Evolutionary conservation across 2,113 vertebrate genomes (phyloP), one percentile per base, ranked within the genome.

Genomic region (Oreochromis niloticus): DNA sequence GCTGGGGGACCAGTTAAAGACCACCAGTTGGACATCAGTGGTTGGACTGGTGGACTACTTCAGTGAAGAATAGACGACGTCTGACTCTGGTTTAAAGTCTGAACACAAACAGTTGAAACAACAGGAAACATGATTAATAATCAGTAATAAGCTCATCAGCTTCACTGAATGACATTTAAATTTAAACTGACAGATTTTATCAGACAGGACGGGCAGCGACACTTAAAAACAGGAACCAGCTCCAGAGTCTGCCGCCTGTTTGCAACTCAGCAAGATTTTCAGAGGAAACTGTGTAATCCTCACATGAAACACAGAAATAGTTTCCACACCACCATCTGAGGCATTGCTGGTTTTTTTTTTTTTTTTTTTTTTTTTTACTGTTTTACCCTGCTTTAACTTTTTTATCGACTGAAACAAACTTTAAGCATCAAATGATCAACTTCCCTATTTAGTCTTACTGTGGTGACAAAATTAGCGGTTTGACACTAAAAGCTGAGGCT

Each of bases 171-270:
- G 63, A 68, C 1, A 71, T 43, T 43, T 24, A 43, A 17, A 46
- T 43, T 0, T 24, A 73, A 46, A 73, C 8, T 22, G 36, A 24
- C 63, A 68, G 36, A 41, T 41, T 41, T 68, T 39, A 41, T 46
- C 39, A 46, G 5, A 46, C 66, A 46, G 22, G 22, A 16, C 0
- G 8, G 27, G 8, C 8, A 46, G 0, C 5, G 8, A 46, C 8
- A 3, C 66, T 73, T 68, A 0, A 73, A 71, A 73, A 73, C 39
- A 73, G 66, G 66, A 73, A 73, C 22, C 11, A 39, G 32, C 9
- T 11, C 32, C 36, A 8, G 66, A 27, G 39, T 27, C 13, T 27
- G 63, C 63, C 1, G 36, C 63, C 36, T 41, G 63, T 4, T 41
- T 68, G 68, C 68, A 46, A 27, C 39, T 46, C 68, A 73, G 66